Evolutionary conservation across 2,888 invertebrate species (phyloP), one percentile per base, ranked within the genome.

Genomic region (Troides aeacus): DNA sequence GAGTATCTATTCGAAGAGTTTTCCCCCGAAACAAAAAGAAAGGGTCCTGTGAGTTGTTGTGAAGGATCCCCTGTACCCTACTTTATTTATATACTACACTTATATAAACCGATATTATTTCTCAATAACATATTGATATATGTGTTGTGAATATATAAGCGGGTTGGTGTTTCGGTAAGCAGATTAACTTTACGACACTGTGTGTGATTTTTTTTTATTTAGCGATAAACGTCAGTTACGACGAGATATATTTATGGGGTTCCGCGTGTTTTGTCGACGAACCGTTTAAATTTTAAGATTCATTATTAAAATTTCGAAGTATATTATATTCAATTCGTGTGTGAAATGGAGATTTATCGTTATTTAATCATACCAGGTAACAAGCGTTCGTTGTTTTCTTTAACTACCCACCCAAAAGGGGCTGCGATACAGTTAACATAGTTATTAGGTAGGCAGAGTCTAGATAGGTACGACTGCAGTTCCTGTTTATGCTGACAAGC

Each of bases 111-210:
- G 24, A 24, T 24, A 30, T 30, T 30, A 30, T 30, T 30, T 30
- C 30, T 30, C 5, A 30, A 30, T 30, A 30, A 30, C 5, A 30
- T 39, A 39, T 39, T 39, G 39, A 10, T 53, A 17, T 53, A n/a
- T 53, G 53, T 4, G 17, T 68, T 68, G 67, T 62, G 67, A 68
- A 62, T 57, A 68, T 68, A 24, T 62, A 30, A 68, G 18, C 24
- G 67, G 57, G 42, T 62, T 62, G 3, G 50, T 17, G 3, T 39
- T n/a, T 68, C 5, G 17, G 21, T 61, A 24, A 42, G 30, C 30
- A 56, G 15, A 30, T 5, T 56, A 56, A 21, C 24, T 68, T 68
- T 62, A 68, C 62, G 67, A 68, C 57, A 68, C 57, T 17, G 7
- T 15, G 4, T n/a, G 15, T n/a, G n/a, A n/a, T 53, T 53, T 53